Base-by-base conservation (phyloP, 2,888 invertebrate species). In the Clitarchus hookeri region DNA sequence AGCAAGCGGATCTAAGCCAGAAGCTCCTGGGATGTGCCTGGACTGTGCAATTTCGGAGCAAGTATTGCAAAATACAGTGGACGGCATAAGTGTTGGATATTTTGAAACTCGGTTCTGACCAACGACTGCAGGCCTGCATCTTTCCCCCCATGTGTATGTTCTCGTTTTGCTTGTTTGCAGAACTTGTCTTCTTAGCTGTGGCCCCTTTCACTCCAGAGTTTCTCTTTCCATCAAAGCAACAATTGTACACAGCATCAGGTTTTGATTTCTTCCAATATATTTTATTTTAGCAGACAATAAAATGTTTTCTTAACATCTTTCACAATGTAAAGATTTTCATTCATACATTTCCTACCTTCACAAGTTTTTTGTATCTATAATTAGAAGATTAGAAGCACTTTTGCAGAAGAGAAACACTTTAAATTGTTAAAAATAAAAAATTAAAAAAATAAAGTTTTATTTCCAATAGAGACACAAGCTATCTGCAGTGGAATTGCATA, bases 91-190 rank as follows among this genome's bases (percentile, higher is more conserved):
- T n/a, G 0, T 11, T 65, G 65, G 65, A 65, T 65, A 23, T 65
- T 23, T 65, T 65, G 65, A 8, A 65, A 65, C 65, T 65, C 8
- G 16, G 19, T 65, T 65, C 23, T 65, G 65, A 85, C 82, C 87
- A 84, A 87, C 87, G 85, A 87, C 84, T 25, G 54, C 85, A 84
- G 85, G 86, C 85, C 84, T 85, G 78, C 77, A 84, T 86, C 85
- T 65, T 84, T 85, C 85, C 85, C 87, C 87, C 88, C 87, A 88
- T 88, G 88, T 88, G 85, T 88, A 88, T 87, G 87, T 87, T 88
- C 88, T 88, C 86, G 86, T 87, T 84, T 85, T 86, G 85, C 83
- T 83, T 27, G 77, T 44, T 83, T 27, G 44, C 65, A 77, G 77
- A 65, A 84, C 44, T 84, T 84, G 84, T 84, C 48, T 48, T 85